Evolutionary conservation across 2,888 invertebrate species (phyloP).

Genomic region (Amitus sp.): DNA sequence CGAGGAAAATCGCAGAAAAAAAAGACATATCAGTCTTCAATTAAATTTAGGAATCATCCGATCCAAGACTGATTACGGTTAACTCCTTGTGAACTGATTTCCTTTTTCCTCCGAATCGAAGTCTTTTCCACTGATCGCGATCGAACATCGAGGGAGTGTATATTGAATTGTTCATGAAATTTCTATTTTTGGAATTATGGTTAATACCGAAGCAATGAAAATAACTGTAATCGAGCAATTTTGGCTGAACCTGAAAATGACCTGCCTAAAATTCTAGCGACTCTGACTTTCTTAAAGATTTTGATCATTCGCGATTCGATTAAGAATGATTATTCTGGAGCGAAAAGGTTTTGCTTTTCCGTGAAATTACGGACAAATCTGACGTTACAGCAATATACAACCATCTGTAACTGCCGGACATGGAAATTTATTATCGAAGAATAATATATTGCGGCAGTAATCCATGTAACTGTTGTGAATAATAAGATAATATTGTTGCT

Average conservation of each 20-base stretch:
- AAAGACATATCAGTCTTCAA: conserved; percentile 1
- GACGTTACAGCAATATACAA: conserved; percentile 37
- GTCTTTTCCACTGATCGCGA: conserved; percentile 28
- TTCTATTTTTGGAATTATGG: conserved; percentile 61
- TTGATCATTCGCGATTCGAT: conserved; percentile 1
- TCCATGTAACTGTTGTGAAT: conserved; percentile 66
- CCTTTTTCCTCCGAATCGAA: conserved; percentile 9
- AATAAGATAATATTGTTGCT: conserved; percentile 67
- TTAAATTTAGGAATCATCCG: neutral
- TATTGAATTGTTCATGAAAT: conserved; percentile 50
- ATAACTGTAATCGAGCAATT: conserved; percentile 24
- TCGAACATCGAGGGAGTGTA: conserved; percentile 42
- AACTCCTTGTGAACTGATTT: neutral
- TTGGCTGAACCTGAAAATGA: conserved; percentile 25
- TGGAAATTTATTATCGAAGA: conserved; percentile 61
- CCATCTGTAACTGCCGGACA: conserved; percentile 55
- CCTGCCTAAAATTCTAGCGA: conserved; percentile 35
- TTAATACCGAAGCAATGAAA: conserved; percentile 34
- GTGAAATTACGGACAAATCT: conserved; percentile 10
- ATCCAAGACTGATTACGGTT: neutral
- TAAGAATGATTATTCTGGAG: conserved; percentile 3
- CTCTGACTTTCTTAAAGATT: too few relatives aligned
- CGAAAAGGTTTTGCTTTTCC: neutral
- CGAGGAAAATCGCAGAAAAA: neutral
- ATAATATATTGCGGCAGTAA: conserved; percentile 65